phyloP scores from a whole-genome alignment of 2,888 invertebrate species.

The Dysmachus trigonus region DNA sequence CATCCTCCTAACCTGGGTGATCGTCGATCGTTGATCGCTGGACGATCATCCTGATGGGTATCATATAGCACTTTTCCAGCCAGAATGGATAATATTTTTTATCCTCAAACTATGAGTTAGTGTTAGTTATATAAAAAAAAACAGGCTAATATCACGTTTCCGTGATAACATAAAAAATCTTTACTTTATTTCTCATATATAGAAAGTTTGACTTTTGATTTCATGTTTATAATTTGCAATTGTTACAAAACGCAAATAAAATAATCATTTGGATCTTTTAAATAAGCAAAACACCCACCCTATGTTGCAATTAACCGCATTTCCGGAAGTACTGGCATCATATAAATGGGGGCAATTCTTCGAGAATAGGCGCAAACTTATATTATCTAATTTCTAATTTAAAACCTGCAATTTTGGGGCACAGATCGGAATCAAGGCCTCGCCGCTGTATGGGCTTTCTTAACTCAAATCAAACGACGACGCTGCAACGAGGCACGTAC shows the following conservation, averaged over 20 bases:
- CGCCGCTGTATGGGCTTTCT: neutral
- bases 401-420: constrained; percentile 16
- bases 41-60: neutral
- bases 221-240: neutral
- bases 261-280: neutral
- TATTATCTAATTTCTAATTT: constrained; percentile 19
- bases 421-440: constrained; percentile 32
- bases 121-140: neutral
- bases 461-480: neutral
- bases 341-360: neutral
- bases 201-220: neutral
- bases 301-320: neutral
- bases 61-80: constrained; percentile 9
- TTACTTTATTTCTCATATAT: neutral
- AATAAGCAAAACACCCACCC: neutral
- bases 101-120: neutral
- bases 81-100: neutral
- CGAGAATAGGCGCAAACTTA: neutral
- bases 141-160: neutral
- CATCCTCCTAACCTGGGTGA: neutral
- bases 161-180: neutral
- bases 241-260: neutral
- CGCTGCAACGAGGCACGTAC: constrained; percentile 9
- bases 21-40: neutral
- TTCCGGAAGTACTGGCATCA: neutral